Evolutionary conservation across 64 coral and sea anemone genomes (phyloP), one percentile per base, ranked within the genome.

Genomic region (Dendronephthya gigantea): DNA sequence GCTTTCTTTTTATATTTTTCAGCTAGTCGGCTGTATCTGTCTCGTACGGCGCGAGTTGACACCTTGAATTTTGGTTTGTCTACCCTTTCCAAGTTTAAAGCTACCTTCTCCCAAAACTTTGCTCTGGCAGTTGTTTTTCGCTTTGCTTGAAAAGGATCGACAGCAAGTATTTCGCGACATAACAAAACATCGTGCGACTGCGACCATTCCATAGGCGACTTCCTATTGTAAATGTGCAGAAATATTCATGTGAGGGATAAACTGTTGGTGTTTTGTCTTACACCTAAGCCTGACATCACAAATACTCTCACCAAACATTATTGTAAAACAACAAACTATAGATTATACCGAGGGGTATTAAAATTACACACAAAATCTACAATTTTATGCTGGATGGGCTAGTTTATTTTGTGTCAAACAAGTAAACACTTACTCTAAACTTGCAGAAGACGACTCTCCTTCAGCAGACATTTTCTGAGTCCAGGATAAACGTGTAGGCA

Each of bases 1-100:
- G 66, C 66, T 70, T 70, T 70, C 66, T 70, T 70, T 70, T 70
- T 70, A 70, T 22, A n/a, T 70, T 70, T 70, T 70, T 70, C 66
- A 70, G 66, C 66, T 70, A 70, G 23, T 11, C 66, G 30, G 66
- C 23, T 70, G 66, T 70, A 70, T 70, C 66, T 70, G 66, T 70
- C 66, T 70, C 66, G 66, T 70, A 70, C 66, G 66, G 66, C 66
- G 8, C 66, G 66, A 70, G 66, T 70, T 70, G 66, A 70, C 7
- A 70, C 66, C 66, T 70, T 70, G 66, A 70, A 70, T 70, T 70
- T 70, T 70, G 19, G 66, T 70, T 70, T 70, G 66, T 70, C 66
- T 7, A 70, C 29, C 23, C 23, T 70, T 70, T 70, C 66, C 66
- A 70, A 70, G 66, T 70, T 70, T 70, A 70, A 70, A 70, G 66